phyloP scores from a whole-genome alignment of 2,888 invertebrate genomes.

The Philereme vetulata region DNA sequence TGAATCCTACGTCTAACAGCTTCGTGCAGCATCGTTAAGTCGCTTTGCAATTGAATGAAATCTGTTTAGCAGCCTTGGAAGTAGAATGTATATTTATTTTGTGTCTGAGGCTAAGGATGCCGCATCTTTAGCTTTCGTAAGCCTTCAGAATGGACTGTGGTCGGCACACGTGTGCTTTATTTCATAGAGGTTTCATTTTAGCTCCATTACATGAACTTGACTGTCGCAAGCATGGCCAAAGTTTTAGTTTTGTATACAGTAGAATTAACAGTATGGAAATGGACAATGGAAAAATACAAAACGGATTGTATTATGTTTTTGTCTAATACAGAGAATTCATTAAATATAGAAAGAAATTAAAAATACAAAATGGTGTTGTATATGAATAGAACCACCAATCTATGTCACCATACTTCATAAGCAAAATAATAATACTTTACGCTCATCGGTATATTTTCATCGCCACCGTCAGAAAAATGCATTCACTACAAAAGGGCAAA shows the following conservation, averaged over 20 bases:
- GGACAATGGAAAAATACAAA: too few relatives aligned
- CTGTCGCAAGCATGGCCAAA: too few relatives aligned
- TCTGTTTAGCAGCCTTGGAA: constrained; percentile 19
- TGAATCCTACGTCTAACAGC: constrained; percentile 12
- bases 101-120: constrained; percentile 13
- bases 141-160: constrained; percentile 17
- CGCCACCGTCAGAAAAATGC: background rate
- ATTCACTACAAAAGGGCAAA: background rate
- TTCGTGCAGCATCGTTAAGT: constrained; percentile 20
- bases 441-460: background rate
- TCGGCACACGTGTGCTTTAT: constrained; percentile 9
- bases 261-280: too few relatives aligned
- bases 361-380: too few relatives aligned
- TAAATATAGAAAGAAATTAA: too few relatives aligned
- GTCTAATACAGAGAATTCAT: too few relatives aligned
- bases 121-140: constrained; percentile 12
- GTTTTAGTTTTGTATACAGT: too few relatives aligned
- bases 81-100: constrained; percentile 12
- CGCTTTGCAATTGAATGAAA: constrained; percentile 22
- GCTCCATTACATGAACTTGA: too few relatives aligned
- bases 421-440: background rate
- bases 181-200: too few relatives aligned
- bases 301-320: too few relatives aligned
- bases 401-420: background rate
- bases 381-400: too few relatives aligned